Evolutionary conservation across 2,797 vertebrate species (phyloP).

Genomic region (Semotilus atromaculatus): DNA sequence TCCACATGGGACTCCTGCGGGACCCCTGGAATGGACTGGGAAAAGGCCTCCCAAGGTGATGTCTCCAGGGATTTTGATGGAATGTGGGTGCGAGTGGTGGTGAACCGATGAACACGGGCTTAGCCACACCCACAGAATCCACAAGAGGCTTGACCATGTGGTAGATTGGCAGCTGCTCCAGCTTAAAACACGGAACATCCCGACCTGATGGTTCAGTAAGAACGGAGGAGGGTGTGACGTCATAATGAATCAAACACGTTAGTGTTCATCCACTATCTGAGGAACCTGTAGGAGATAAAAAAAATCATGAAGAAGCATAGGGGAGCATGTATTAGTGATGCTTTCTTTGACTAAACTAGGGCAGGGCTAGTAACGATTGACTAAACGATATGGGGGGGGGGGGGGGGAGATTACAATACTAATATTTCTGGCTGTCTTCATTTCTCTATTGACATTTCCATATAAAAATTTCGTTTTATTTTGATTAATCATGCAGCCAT

Average conservation of each 20-base stretch:
- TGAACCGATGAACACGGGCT: constrained; percentile 60
- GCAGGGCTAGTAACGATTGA: too few species aligned
- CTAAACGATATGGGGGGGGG: too few species aligned
- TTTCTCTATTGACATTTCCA: background rate
- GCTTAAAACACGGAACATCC: constrained; percentile 3
- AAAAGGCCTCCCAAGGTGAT: constrained; percentile 89
- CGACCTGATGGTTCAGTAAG: constrained; percentile 3
- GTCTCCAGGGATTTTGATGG: constrained; percentile 86
- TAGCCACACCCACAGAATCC: constrained; percentile 53
- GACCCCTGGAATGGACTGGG: constrained; percentile 86
- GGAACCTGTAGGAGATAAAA: constrained; percentile 46
- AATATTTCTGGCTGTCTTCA: background rate
- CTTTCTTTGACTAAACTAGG: background rate
- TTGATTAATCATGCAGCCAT: background rate
- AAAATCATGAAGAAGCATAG: constrained; percentile 14
- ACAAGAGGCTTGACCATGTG: constrained; percentile 53
- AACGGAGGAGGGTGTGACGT: constrained; percentile 30
- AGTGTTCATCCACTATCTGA: constrained; percentile 53
- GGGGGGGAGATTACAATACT: background rate
- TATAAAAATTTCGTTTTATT: background rate
- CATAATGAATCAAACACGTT: constrained; percentile 49
- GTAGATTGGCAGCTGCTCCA: constrained; percentile 17
- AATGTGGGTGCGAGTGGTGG: constrained; percentile 78
- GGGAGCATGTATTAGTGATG: background rate
- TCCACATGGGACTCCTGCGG: constrained; percentile 83